phyloP scores from a whole-genome alignment of 1,140 invertebrate genomes.

The Nasonia vitripennis region DNA sequence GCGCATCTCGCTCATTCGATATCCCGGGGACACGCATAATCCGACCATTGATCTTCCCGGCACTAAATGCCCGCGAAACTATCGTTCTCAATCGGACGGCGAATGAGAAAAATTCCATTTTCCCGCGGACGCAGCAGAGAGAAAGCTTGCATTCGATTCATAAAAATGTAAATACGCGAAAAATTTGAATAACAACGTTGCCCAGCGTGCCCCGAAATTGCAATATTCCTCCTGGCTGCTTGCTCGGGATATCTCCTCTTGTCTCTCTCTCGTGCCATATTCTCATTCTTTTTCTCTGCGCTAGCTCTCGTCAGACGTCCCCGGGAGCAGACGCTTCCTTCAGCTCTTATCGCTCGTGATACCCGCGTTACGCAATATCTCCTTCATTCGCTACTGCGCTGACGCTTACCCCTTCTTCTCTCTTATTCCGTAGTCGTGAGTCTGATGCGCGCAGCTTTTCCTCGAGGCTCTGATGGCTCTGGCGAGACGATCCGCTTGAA shows the following conservation, averaged over 20 bases:
- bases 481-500: conserved; percentile 1
- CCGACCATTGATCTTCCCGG: background rate
- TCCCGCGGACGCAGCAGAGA: background rate
- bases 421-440: background rate
- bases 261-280: background rate
- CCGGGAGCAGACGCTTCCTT: background rate
- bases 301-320: conserved; percentile 6
- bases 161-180: conserved; percentile 39
- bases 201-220: conserved; percentile 27
- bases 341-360: conserved; percentile 27
- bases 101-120: conserved; percentile 31
- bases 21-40: conserved; percentile 1
- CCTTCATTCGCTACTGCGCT: background rate
- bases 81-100: background rate
- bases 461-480: background rate
- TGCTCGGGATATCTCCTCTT: background rate
- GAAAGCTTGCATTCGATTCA: conserved; percentile 41
- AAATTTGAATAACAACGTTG: conserved; percentile 42
- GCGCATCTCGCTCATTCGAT: background rate
- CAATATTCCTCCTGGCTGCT: conserved; percentile 29
- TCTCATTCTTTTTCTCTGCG: background rate
- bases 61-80: conserved; percentile 8
- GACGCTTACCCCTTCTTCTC: conserved; percentile 1
- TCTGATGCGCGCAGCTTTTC: background rate
- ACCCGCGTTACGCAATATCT: conserved; percentile 28